These are phyloP conservation scores for Dendrolimus punctatus DNA, from an alignment of 1,140 invertebrate species.

Conservation along the genomic window DNA sequence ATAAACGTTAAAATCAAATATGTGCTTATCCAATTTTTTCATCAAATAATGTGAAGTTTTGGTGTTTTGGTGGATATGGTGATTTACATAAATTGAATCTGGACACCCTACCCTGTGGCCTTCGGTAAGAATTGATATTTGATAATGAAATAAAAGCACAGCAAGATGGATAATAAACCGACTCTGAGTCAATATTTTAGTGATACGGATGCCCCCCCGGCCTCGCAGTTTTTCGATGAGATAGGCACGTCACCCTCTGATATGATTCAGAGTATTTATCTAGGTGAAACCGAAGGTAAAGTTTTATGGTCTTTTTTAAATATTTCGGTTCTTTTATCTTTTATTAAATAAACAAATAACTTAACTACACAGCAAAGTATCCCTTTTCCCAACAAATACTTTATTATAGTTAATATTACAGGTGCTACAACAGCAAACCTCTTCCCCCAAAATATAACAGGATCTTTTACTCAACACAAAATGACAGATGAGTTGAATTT, in stretches of 20 bases:
- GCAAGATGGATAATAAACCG: constrained; percentile 54
- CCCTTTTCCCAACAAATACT: constrained; percentile 1
- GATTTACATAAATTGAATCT: too few species aligned
- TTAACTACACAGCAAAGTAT: background rate
- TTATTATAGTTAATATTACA: constrained; percentile 17
- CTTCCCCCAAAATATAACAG: constrained; percentile 31
- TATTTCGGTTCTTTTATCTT: too few species aligned
- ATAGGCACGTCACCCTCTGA: constrained; percentile 56
- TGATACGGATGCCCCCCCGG: constrained; percentile 46
- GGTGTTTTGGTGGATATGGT: too few species aligned
- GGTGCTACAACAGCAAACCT: constrained; percentile 21
- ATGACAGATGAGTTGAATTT: constrained; percentile 39
- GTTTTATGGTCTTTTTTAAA: background rate
- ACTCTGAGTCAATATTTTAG: constrained; percentile 66
- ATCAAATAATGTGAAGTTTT: too few species aligned
- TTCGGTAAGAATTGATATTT: background rate
- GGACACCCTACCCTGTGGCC: background rate
- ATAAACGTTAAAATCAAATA: too few species aligned
- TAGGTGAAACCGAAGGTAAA: constrained; percentile 46
- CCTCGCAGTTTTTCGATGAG: constrained; percentile 66
- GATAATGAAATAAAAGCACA: constrained; percentile 3
- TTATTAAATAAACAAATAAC: too few species aligned
- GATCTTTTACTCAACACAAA: constrained; percentile 33
- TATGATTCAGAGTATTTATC: constrained; percentile 61
- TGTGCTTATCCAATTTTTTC: too few species aligned